Percentiles rank a stretch among this genome's conserved stretches.
These are phyloP conservation scores for Philaenus spumarius DNA, from an alignment of 1,140 invertebrate species.

Conservation along the genomic window DNA sequence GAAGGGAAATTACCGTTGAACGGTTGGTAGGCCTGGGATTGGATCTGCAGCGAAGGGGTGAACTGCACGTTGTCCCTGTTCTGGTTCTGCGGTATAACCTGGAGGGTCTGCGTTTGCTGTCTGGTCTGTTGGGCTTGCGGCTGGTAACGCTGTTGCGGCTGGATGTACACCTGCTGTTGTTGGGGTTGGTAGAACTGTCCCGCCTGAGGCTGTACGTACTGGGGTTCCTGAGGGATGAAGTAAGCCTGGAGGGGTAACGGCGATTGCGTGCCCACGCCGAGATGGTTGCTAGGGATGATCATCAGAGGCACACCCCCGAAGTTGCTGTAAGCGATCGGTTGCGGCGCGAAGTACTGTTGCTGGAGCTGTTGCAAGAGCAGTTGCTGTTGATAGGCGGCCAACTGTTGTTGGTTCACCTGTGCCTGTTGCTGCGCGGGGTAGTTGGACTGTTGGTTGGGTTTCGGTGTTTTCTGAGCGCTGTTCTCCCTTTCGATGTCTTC, in stretches of 20 bases:
- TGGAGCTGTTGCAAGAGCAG: conserved; percentile 13
- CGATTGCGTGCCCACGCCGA: not conserved
- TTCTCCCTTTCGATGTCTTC: conserved; percentile 20
- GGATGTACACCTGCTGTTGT: not conserved
- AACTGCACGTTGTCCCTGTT: not conserved
- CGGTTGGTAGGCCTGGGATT: not conserved
- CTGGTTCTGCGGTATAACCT: not conserved
- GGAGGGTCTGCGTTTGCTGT: not conserved
- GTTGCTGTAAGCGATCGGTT: not conserved
- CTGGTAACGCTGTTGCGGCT: not conserved
- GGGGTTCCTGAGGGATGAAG: conserved; percentile 1
- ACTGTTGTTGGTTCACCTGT: not conserved
- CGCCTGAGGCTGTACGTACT: not conserved
- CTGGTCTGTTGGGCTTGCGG: not conserved
- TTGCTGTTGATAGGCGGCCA: not conserved
- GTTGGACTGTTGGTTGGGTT: not conserved
- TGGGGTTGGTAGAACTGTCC: not conserved
- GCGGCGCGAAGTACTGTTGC: conserved; percentile 5
- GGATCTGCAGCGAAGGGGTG: not conserved
- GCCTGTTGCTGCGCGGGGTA: conserved; percentile 1
- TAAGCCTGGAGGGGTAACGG: conserved; percentile 3
- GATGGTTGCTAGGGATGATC: conserved; percentile 11
- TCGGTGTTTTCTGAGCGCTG: not conserved
- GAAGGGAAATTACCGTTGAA: not conserved
- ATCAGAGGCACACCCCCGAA: conserved; percentile 11